Evolutionary conservation across 2,888 invertebrate genomes (phyloP).

Genomic region (Lamproptera curius): DNA sequence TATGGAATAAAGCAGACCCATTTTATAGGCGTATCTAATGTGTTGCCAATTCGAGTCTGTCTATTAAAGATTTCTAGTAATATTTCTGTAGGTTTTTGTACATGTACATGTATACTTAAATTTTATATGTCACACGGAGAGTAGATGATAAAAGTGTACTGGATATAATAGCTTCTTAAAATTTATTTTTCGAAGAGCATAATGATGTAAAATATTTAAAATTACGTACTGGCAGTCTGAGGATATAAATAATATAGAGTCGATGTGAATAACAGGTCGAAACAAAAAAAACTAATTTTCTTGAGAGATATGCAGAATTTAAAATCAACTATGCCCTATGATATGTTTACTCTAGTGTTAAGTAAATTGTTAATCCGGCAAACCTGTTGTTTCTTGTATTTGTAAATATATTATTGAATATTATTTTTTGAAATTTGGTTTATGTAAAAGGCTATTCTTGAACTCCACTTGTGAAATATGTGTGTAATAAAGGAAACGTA

Average conservation of each 20-base stretch:
- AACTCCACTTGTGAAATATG: conserved; percentile 64
- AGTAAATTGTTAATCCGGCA: conserved; percentile 63
- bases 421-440: conserved; percentile 36
- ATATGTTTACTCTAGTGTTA: conserved; percentile 41
- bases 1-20: neutral
- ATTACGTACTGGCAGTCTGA: too few relatives aligned
- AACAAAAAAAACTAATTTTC: neutral
- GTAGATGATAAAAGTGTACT: too few relatives aligned
- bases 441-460: conserved; percentile 63
- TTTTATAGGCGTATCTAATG: neutral
- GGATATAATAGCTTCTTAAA: too few relatives aligned
- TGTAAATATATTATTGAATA: conserved; percentile 66
- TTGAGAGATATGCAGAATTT: neutral
- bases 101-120: too few relatives aligned
- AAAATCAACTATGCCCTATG: too few relatives aligned
- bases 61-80: neutral
- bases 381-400: conserved; percentile 67
- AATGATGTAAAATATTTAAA: too few relatives aligned
- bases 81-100: neutral
- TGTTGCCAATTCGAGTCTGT: too few relatives aligned
- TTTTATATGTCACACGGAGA: too few relatives aligned
- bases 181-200: too few relatives aligned
- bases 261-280: too few relatives aligned
- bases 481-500: conserved; percentile 68
- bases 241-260: too few relatives aligned